Conservation (phyloP, 2,113 vertebrate genomes). For the Laterallus jamaicensis region DNA sequence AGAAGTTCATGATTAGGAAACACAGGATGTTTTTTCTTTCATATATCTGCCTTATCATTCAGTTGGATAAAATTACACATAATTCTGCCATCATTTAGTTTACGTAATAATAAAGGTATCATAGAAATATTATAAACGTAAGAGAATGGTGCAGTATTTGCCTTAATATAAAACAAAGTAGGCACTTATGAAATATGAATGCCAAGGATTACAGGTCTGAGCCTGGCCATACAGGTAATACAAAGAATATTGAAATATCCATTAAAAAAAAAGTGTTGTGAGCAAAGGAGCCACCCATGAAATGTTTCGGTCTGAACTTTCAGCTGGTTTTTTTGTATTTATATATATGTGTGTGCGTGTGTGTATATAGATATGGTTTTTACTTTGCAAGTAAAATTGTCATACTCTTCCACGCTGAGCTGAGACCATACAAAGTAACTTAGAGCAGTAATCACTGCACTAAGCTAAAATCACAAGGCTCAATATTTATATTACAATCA, state of each 20-base stretch:
- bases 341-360: too few relatives aligned
- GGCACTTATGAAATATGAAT: not conserved
- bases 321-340: not conserved
- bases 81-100: not conserved
- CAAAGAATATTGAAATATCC: not conserved
- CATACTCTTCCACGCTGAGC: not conserved
- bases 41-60: not conserved
- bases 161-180: constrained; percentile 27
- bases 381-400: not conserved
- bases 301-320: not conserved
- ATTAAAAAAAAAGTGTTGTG: constrained; percentile 12
- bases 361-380: too few relatives aligned
- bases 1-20: constrained; percentile 49
- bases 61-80: constrained; percentile 15
- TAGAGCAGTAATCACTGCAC: not conserved
- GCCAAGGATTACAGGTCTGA: constrained; percentile 35
- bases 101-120: not conserved
- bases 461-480: not conserved
- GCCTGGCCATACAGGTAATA: not conserved
- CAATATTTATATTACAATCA: not conserved
- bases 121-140: not conserved
- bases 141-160: not conserved
- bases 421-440: not conserved
- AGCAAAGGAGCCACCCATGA: not conserved
- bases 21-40: not conserved